Base-by-base conservation (phyloP, 2,113 vertebrate species). In the Heptranchias perlo region DNA sequence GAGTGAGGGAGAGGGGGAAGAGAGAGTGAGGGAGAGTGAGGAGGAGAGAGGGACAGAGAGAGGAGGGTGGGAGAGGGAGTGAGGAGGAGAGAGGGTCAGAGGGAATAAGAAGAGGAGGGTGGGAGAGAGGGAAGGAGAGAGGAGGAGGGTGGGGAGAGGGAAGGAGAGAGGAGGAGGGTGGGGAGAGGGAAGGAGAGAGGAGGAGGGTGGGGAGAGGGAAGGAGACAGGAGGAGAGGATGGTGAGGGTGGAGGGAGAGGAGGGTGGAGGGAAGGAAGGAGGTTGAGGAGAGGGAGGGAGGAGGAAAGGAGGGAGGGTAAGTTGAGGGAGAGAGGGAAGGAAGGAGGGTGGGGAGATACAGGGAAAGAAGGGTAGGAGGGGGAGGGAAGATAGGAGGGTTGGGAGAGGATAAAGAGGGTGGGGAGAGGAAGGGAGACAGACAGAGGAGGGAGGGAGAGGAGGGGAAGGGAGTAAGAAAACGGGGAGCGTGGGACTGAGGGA, bases 281-380 rank as follows among this genome's bases (percentile, higher is more conserved):
- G n/a, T 0, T 0, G 35, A 18, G n/a, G 76, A 16, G 39, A 16
- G n/a, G 13, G 76, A 18, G 39, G 31, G 11, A 10, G 25, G 16
- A 0, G 14, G 14, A 18, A 13, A 3, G n/a, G 39, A 14, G 0
- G 0, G 6, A 3, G 2, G 76, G 0, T 1, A n/a, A n/a, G n/a
- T 8, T 7, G 35, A 11, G n/a, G 10, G 14, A 2, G n/a, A 8
- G n/a, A 3, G 11, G 76, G 3, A 10, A 16, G 39, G n/a, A 4
- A n/a, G 13, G 13, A n/a, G n/a, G 3, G 2, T 11, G 35, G 21
- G 6, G n/a, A 6, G 8, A 16, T 6, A 64, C 6, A 3, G 13
- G n/a, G 39, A 16, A 35, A 18, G 76, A 5, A 0, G 14, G 69
- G 14, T 6, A 8, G 5, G 69, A 35, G 69, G 5, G 69, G 4